Base-by-base conservation (phyloP, 1,140 invertebrate genomes). In the Parasteatoda tepidariorum region DNA sequence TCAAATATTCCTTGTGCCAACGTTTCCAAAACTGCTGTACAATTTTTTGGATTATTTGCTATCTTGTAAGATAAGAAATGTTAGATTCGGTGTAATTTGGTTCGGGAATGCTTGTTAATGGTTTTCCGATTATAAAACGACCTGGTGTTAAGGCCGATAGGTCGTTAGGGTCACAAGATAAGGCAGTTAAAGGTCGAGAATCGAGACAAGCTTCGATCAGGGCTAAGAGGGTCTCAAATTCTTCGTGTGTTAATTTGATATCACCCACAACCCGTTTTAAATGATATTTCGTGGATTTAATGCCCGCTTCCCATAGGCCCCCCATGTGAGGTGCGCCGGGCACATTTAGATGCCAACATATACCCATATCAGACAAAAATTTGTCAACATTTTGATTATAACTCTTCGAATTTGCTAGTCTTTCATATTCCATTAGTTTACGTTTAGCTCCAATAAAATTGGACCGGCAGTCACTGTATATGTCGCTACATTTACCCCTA, bases 261-360 rank as follows among this genome's bases (percentile, higher is more conserved):
- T 59, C 18, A 0, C 76, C 84, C 0, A 86, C 34, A 18, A 68
- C 38, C 54, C 18, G 82, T 84, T 31, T 86, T 3, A 87, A 83
- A 57, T 85, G 83, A 24, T 61, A 84, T 71, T 87, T 86, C n/a
- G 86, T 85, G 0, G 84, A 73, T 75, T 85, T 85, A 26, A 86
- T 76, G 2, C 62, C 59, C 24, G 61, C 24, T 41, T 85, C 85
- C 68, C 78, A 85, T 18, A 85, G 54, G 18, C 70, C 84, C 5
- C 85, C 85, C 62, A 90, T 88, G 86, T 90, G 88, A 4, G 88
- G 87, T 9, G 88, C 86, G 11, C 62, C n/a, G 18, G 89, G 87
- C 2, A 90, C 89, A 82, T 88, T 90, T 76, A 91, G 89, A 55
- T 89, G 75, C 84, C 84, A 85, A 24, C 85, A 66, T 1, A 89